Percentiles rank a stretch among this genome's conserved stretches.
phyloP scores from a whole-genome alignment of 1,140 invertebrate genomes.

The Dufourea novaeangliae region DNA sequence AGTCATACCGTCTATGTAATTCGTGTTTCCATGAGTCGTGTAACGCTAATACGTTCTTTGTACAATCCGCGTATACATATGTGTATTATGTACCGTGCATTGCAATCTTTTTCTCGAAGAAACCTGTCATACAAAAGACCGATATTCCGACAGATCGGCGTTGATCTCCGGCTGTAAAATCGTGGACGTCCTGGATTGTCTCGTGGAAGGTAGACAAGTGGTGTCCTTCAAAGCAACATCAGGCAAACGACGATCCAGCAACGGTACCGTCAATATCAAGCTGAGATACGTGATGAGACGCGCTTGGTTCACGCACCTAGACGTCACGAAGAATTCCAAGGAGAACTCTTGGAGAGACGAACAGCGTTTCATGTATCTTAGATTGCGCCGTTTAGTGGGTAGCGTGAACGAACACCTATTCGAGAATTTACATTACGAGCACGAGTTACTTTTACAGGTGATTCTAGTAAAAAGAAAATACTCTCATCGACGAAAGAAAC shows the following conservation, averaged over 20 bases:
- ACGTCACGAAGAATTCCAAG: conserved; percentile 59
- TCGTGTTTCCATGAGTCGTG: too few relatives aligned
- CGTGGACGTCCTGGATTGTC: conserved; percentile 77
- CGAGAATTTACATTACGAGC: conserved; percentile 70
- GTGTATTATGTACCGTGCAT: too few relatives aligned
- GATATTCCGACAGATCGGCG: conserved; percentile 64
- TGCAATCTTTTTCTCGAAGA: background rate
- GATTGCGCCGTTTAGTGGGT: conserved; percentile 74
- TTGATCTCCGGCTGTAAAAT: conserved; percentile 77
- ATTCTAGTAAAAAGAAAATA: background rate
- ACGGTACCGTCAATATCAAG: conserved; percentile 70
- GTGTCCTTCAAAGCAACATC: conserved; percentile 63
- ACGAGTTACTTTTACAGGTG: conserved; percentile 59
- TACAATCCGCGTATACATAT: too few relatives aligned
- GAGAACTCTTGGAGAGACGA: conserved; percentile 76
- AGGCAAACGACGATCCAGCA: conserved; percentile 36
- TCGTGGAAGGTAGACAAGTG: conserved; percentile 73
- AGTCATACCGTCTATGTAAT: too few relatives aligned
- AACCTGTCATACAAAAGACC: background rate
- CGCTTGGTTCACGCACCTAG: conserved; percentile 77
- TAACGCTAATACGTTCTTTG: too few relatives aligned
- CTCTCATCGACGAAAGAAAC: too few relatives aligned
- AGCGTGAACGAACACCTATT: conserved; percentile 75
- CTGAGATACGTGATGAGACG: conserved; percentile 75
- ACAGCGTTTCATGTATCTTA: conserved; percentile 78